Base-by-base conservation (phyloP, 2,797 vertebrate genomes). In the Fistularia tabacaria region DNA sequence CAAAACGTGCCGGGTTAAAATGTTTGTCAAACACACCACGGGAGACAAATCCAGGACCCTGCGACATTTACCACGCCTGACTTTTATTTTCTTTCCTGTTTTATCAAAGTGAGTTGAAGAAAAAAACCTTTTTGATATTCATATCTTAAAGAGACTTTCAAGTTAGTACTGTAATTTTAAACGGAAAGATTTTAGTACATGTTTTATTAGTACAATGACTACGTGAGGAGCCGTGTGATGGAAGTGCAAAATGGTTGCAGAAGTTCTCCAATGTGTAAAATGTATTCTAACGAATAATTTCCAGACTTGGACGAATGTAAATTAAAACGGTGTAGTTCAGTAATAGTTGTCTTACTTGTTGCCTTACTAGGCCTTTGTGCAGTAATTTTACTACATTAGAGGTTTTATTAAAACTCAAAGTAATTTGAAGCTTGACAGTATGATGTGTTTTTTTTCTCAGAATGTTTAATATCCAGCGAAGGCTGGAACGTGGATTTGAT, bases 111-210 rank as follows among this genome's bases (percentile, higher is more conserved):
- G 48, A 51, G 25, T n/a, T 11, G 15, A 48, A 8, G 44, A 46
- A 39, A 14, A 54, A 50, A 39, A 7, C 15, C 38, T 37, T 10
- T 7, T 36, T 38, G 13, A 51, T 25, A 51, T 54, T 15, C 1
- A 11, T 14, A 4, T 59, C 10, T 54, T 45, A 45, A 25, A 57
- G n/a, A 44, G 39, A 38, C 11, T 38, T 47, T 53, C 37, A 10
- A 59, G 13, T 55, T n/a, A 7, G 5, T 55, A 10, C 14, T 62
- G 12, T 57, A 49, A 52, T 54, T 15, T 47, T 43, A 9, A 25
- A 66, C n/a, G 43, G 51, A 36, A 71, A 64, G 51, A 41, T 46
- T 11, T 67, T 40, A n/a, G 10, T 43, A 51, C n/a, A 39, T n/a
- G 43, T 43, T 59, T 7, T 40, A 14, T 48, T 25, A 25, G 25